Conservation (phyloP, 2,797 vertebrate genomes). For the Epinephelus coioides region DNA sequence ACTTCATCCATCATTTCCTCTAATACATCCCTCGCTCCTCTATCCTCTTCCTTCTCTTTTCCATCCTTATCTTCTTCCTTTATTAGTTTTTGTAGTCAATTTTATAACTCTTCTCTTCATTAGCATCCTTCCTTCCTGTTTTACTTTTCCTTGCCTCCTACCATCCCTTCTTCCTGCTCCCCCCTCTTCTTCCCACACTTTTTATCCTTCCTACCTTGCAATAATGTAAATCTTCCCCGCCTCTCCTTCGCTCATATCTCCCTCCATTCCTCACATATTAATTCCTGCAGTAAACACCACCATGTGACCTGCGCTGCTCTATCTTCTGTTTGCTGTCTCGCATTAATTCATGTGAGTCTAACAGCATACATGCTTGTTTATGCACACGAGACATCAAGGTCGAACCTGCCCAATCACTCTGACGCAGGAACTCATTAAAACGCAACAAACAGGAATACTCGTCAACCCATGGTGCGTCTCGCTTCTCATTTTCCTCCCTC, state of each 20-base stretch:
- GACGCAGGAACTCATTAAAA: conserved; percentile 47
- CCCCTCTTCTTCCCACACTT: neutral
- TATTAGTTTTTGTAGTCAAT: neutral
- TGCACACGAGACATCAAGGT: conserved; percentile 31
- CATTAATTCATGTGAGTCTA: conserved; percentile 11
- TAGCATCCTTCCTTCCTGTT: neutral
- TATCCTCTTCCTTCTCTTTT: neutral
- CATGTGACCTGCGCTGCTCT: neutral
- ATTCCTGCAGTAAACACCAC: conserved; percentile 2
- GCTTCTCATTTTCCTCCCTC: conserved; percentile 31
- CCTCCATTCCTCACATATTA: neutral
- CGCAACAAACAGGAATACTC: conserved; percentile 23
- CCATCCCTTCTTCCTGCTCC: neutral
- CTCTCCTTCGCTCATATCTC: neutral
- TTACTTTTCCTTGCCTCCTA: neutral
- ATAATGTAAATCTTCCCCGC: neutral
- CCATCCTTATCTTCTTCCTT: neutral
- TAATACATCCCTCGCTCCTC: neutral
- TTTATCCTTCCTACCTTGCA: neutral
- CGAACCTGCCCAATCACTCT: conserved; percentile 36
- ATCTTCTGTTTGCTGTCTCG: conserved; percentile 6
- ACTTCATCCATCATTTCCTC: conserved; percentile 11
- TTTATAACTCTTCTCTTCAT: neutral
- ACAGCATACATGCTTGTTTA: conserved; percentile 12
- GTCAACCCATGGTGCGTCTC: conserved; percentile 14